Base-by-base conservation (phyloP, 2,888 invertebrate species). In the Thyatira batis region DNA sequence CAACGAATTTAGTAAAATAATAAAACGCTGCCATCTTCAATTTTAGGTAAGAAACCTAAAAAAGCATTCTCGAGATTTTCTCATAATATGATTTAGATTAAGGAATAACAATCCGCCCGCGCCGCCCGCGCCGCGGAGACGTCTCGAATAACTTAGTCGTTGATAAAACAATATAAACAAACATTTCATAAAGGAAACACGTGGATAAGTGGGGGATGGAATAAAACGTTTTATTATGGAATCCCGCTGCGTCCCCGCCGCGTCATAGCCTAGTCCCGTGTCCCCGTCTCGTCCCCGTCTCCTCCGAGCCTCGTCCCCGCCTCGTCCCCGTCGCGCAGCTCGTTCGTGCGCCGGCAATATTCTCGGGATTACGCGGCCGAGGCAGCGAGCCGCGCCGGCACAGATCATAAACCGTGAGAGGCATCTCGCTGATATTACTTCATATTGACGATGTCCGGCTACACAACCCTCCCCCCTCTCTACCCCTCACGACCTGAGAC, bases 131-230 rank as follows among this genome's bases (percentile, higher is more conserved):
- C 8, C 8, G 39, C 13, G 1, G 17, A 13, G 17, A 10, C 11
- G 17, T 1, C 33, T 0, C 39, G 39, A 39, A 39, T 39, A 39
- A 39, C 39, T 39, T 39, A 39, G 8, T 2, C 39, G 13, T 39
- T 17, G 4, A 39, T 39, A 39, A 39, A 39, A 13, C 17, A 39
- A 33, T 30, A 30, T 10, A 11, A 30, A 11, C 11, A 30, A 33
- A 33, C 33, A 33, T 33, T 33, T 17, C 39, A 39, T 17, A 39
- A 39, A 39, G 39, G 50, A 44, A 28, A 45, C 50, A 51, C 44
- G 45, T 27, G 48, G 17, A 27, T 17, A 39, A 39, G 39, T 13
- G 5, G 1, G 17, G 17, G 17, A 33, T 33, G 5, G 8, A 39
- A 39, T 39, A 39, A 39, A 39, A 17, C 39, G 5, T 39, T 33